Conservation (phyloP, 2,888 invertebrate species). For the Clusia tigrina region DNA sequence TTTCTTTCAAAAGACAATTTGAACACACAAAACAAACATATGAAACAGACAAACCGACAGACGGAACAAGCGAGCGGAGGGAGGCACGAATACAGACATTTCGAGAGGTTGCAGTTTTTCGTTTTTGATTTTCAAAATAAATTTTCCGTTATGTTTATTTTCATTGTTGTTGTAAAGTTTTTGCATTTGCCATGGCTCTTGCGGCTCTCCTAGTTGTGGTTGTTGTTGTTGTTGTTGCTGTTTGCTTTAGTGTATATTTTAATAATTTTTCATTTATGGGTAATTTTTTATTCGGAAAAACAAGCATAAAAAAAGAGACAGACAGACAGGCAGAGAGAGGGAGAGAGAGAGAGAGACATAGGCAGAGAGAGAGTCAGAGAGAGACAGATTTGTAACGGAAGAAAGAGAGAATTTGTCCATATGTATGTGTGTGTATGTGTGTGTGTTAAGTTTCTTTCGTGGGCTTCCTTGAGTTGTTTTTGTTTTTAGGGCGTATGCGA, state of each 20-base stretch:
- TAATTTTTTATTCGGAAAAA: slow-evolving; percentile 4
- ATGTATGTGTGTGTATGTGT: too few relatives aligned
- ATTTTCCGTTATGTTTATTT: not conserved
- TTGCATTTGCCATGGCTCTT: not conserved
- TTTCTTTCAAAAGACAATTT: too few relatives aligned
- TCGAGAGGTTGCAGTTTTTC: not conserved
- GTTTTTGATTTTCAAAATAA: not conserved
- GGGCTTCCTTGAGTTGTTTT: not conserved
- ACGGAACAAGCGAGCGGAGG: too few relatives aligned
- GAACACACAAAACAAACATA: too few relatives aligned
- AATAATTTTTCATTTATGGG: not conserved
- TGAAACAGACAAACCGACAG: not conserved
- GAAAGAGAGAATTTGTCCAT: too few relatives aligned
- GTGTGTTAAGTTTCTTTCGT: not conserved
- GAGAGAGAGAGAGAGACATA: not conserved
- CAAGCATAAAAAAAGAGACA: not conserved
- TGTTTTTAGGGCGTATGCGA: not conserved
- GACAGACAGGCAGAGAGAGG: too few relatives aligned
- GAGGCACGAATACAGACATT: too few relatives aligned
- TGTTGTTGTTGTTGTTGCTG: not conserved
- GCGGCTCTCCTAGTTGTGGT: not conserved
- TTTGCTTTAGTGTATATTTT: not conserved
- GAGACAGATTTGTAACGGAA: not conserved
- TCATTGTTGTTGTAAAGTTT: not conserved
- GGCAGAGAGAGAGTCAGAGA: not conserved